Evolutionary conservation across 2,113 vertebrate genomes (phyloP).

Genomic region (Vireo altiloquus): DNA sequence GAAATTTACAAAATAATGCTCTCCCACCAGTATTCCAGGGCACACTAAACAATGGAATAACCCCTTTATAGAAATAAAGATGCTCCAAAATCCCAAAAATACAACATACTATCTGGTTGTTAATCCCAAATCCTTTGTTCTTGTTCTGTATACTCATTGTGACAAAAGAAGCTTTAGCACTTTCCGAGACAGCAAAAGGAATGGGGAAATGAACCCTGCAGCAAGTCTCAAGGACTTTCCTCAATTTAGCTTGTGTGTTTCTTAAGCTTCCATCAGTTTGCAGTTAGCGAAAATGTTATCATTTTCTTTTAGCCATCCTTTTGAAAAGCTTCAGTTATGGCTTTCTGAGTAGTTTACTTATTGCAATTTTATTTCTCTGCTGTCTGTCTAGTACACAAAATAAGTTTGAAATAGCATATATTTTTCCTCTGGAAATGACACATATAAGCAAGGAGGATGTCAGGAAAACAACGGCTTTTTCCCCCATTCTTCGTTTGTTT

Average conservation of each 20-base stretch:
- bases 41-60: not conserved
- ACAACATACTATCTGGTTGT: not conserved
- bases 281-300: not conserved
- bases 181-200: not conserved
- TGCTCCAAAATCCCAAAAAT: not conserved
- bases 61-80: not conserved
- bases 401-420: not conserved
- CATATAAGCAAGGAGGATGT: not conserved
- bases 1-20: constrained; percentile 32
- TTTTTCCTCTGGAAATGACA: not conserved
- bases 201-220: not conserved
- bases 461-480: not conserved
- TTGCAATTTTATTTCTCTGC: not conserved
- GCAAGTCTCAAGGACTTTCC: not conserved
- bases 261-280: not conserved
- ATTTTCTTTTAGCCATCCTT: not conserved
- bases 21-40: not conserved
- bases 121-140: not conserved
- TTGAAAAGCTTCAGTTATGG: not conserved
- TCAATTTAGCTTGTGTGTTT: not conserved
- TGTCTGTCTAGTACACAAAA: not conserved
- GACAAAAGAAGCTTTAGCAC: not conserved
- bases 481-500: not conserved
- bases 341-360: not conserved
- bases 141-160: not conserved